Percentiles rank a stretch among this genome's conserved stretches.
phyloP scores from a whole-genome alignment of 53 echinoderm and acorn worm genomes.

The Astropecten irregularis region DNA sequence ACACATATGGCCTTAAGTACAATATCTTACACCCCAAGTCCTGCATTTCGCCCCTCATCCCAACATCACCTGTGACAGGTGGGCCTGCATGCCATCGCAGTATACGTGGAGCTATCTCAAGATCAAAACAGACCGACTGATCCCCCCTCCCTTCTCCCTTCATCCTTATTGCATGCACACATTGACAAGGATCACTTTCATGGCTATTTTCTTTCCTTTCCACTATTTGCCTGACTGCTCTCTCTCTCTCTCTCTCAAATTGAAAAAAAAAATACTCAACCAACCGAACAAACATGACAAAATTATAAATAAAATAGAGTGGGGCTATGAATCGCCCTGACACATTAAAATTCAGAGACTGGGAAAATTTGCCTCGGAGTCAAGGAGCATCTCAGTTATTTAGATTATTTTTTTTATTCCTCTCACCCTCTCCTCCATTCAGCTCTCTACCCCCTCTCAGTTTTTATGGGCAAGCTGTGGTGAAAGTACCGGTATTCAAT shows the following conservation, averaged over 20 bases:
- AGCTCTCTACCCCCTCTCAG: too few relatives aligned
- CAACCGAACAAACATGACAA: too few relatives aligned
- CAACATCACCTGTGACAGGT: slow-evolving; percentile 47
- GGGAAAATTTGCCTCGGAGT: slow-evolving; percentile 35
- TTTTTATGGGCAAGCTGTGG: too few relatives aligned
- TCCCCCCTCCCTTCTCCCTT: neutral
- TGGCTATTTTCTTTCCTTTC: neutral
- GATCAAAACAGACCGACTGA: slow-evolving; percentile 3
- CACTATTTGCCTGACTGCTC: neutral
- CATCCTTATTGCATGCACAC: slow-evolving; percentile 48
- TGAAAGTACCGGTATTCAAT: too few relatives aligned
- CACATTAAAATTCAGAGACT: slow-evolving; percentile 54
- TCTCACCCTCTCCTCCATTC: neutral
- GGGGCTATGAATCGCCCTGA: slow-evolving; percentile 7
- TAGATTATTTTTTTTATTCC: slow-evolving; percentile 3
- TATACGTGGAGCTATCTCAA: neutral
- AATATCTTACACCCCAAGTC: neutral
- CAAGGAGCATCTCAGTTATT: slow-evolving; percentile 15
- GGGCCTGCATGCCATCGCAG: too few relatives aligned
- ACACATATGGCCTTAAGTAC: too few relatives aligned
- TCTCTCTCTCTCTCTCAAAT: neutral
- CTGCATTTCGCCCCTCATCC: too few relatives aligned
- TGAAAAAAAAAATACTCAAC: too few relatives aligned
- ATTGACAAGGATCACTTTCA: neutral
- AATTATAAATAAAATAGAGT: slow-evolving; percentile 51